Evolutionary conservation across 2,888 invertebrate genomes (phyloP).

Genomic region (Nebria salina): DNA sequence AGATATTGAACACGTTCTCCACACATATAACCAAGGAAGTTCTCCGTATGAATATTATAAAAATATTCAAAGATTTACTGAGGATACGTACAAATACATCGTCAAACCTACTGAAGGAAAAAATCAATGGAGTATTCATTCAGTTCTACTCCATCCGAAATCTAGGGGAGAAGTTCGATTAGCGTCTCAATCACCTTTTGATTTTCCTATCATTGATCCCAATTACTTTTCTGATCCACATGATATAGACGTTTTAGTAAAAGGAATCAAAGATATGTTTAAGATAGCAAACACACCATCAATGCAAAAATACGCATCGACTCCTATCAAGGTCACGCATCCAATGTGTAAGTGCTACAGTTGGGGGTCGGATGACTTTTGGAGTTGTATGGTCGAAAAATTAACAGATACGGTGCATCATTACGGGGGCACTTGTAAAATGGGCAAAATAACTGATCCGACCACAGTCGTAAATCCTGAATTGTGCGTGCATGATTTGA

Average conservation of each 20-base stretch:
- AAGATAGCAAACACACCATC: conserved; percentile 61
- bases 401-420: conserved; percentile 72
- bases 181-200: conserved; percentile 64
- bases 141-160: conserved; percentile 67
- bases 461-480: conserved; percentile 73
- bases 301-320: conserved; percentile 68
- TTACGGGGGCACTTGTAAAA: conserved; percentile 75
- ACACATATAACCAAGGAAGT: conserved; percentile 5
- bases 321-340: conserved; percentile 64
- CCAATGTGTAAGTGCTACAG: conserved; percentile 65
- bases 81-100: conserved; percentile 51
- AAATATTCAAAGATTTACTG: conserved; percentile 50
- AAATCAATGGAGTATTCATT: conserved; percentile 57
- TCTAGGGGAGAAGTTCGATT: conserved; percentile 64
- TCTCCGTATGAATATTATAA: conserved; percentile 49
- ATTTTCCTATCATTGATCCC: conserved; percentile 69
- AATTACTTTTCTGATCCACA: conserved; percentile 65
- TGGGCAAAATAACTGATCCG: conserved; percentile 73
- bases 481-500: conserved; percentile 70
- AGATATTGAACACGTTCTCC: conserved; percentile 53
- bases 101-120: conserved; percentile 12
- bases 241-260: conserved; percentile 61
- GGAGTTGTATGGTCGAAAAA: conserved; percentile 71
- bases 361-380: conserved; percentile 69
- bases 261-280: conserved; percentile 64